Evolutionary conservation across 2,113 vertebrate genomes (phyloP).

Genomic region (Oncorhynchus clarkii): DNA sequence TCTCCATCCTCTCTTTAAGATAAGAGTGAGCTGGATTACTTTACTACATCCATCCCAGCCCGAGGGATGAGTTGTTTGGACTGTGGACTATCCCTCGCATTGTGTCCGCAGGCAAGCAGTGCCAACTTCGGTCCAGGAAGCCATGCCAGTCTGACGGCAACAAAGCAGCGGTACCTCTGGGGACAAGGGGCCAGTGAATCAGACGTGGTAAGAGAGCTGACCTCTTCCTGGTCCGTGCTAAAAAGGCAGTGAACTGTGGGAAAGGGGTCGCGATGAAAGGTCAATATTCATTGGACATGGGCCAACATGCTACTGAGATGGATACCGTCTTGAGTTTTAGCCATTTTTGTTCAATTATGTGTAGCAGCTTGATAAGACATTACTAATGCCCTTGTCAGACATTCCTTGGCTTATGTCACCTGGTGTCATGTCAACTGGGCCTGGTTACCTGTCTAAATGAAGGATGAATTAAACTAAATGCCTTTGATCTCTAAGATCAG

Average conservation of each 20-base stretch:
- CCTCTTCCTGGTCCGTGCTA: slow-evolving; percentile 17
- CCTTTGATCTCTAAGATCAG: neutral
- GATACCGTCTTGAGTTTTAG: slow-evolving; percentile 19
- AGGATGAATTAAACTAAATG: neutral
- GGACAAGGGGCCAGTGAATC: slow-evolving; percentile 36
- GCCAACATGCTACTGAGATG: slow-evolving; percentile 19
- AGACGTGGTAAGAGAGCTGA: slow-evolving; percentile 39
- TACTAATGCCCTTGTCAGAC: slow-evolving; percentile 10
- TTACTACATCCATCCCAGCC: too few species aligned
- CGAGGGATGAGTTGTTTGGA: neutral
- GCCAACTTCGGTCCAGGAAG: slow-evolving; percentile 31
- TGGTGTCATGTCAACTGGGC: neutral
- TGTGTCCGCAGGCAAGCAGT: neutral
- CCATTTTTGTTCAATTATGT: slow-evolving; percentile 32
- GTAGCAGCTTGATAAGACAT: slow-evolving; percentile 4
- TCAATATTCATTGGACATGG: slow-evolving; percentile 3
- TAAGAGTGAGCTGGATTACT: too few species aligned
- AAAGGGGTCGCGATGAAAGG: slow-evolving; percentile 46
- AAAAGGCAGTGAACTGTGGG: slow-evolving; percentile 32
- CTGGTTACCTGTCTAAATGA: neutral
- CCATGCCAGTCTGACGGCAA: slow-evolving; percentile 23
- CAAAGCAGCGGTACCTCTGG: slow-evolving; percentile 33
- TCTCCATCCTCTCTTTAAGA: too few species aligned
- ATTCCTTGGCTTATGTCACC: neutral
- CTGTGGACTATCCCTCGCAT: neutral